These are phyloP conservation scores for Dryococelus australis DNA, from an alignment of 2,888 invertebrate genomes.

Conservation along the genomic window DNA sequence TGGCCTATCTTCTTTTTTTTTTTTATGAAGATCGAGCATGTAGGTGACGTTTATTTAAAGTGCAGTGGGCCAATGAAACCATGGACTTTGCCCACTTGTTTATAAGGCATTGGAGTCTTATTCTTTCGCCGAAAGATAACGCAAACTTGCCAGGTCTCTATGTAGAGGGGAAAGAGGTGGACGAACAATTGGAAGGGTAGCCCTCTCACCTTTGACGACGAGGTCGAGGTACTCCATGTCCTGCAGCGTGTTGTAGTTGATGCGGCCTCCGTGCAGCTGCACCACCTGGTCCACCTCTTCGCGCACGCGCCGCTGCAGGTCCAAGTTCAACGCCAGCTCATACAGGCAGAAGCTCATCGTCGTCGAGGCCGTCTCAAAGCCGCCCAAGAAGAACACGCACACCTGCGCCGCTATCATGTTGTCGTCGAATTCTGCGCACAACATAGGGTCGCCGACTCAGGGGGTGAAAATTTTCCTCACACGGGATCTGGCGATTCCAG, in stretches of 20 bases:
- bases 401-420: slow-evolving; percentile 47
- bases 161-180: too few species aligned
- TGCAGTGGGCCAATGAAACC: too few species aligned
- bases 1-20: too few species aligned
- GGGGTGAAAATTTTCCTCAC: too few species aligned
- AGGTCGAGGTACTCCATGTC: slow-evolving; percentile 52
- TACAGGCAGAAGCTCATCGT: slow-evolving; percentile 50
- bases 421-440: slow-evolving; percentile 36
- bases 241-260: slow-evolving; percentile 50
- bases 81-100: too few species aligned
- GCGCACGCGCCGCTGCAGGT: slow-evolving; percentile 49
- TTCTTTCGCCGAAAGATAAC: too few species aligned
- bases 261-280: slow-evolving; percentile 44
- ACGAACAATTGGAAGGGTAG: too few species aligned
- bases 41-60: too few species aligned
- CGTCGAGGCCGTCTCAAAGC: slow-evolving; percentile 53
- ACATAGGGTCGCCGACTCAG: not conserved
- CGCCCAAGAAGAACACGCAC: slow-evolving; percentile 53
- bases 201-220: slow-evolving; percentile 45
- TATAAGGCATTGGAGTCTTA: too few species aligned
- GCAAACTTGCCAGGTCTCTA: too few species aligned
- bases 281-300: slow-evolving; percentile 50
- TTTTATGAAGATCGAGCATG: too few species aligned
- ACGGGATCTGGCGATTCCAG: too few species aligned
- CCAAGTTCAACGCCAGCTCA: slow-evolving; percentile 50